phyloP scores from a whole-genome alignment of 2,113 vertebrate species.

The Poeciliopsis occidentalis region DNA sequence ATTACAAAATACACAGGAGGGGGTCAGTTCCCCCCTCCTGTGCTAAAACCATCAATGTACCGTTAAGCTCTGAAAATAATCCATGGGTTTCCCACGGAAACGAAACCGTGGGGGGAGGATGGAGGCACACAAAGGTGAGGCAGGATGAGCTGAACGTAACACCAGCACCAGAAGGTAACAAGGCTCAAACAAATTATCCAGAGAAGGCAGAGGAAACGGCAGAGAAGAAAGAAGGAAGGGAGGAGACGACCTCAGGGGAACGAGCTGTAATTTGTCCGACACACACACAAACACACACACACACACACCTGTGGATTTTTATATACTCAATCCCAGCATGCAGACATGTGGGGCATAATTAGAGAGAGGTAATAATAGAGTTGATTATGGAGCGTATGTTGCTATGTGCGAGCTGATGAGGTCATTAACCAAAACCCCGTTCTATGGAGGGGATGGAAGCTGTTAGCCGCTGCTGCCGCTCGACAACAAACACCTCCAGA shows the following conservation, averaged over 20 bases:
- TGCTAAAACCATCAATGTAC: slow-evolving; percentile 28
- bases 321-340: slow-evolving; percentile 25
- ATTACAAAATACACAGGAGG: slow-evolving; percentile 8
- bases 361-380: slow-evolving; percentile 22
- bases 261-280: slow-evolving; percentile 17
- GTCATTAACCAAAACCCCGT: slow-evolving; percentile 20
- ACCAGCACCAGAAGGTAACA: neutral
- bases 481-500: slow-evolving; percentile 7
- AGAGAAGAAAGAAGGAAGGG: neutral
- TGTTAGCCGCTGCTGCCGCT: neutral
- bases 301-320: slow-evolving; percentile 31
- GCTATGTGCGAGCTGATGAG: slow-evolving; percentile 18
- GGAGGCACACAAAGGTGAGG: no score
- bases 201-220: neutral
- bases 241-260: slow-evolving; percentile 1
- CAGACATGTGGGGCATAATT: slow-evolving; percentile 42
- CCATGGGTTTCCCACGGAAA: slow-evolving; percentile 22
- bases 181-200: neutral
- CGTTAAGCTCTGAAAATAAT: slow-evolving; percentile 9
- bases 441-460: slow-evolving; percentile 2
- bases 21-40: neutral
- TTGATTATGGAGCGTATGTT: slow-evolving; percentile 24
- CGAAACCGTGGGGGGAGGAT: neutral
- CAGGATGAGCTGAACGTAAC: neutral
- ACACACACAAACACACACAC: slow-evolving; percentile 6